Base-by-base conservation (phyloP, 2,888 invertebrate species). In the Aricia artaxerxes region DNA sequence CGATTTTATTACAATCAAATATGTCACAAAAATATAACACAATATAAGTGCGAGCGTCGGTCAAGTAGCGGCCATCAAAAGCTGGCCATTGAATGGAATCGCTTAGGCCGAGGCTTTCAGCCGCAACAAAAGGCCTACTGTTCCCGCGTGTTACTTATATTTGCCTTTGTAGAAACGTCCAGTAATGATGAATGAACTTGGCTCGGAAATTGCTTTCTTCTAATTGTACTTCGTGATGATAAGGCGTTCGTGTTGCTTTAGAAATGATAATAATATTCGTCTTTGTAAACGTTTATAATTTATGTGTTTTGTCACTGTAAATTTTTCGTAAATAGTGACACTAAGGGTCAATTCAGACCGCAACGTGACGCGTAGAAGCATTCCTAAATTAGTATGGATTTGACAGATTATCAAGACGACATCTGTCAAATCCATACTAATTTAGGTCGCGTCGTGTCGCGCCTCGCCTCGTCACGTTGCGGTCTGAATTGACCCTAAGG, bases 31-130 rank as follows among this genome's bases (percentile, higher is more conserved):
- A 13, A 35, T 69, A 69, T 16, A 69, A 69, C 13, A 35, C 35
- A n/a, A n/a, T n/a, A 16, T 16, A 69, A 69, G 44, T 44, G 9
- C 9, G 40, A 40, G 16, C 7, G 44, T 76, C 38, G 76, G 76
- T 76, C 76, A 57, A 76, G 76, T 57, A 24, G 31, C 31, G 57
- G 53, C 24, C 73, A 24, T 53, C 76, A 53, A 76, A 76, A 57
- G 76, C 76, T 53, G 16, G 76, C 57, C 35, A 57, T 53, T 76
- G 57, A 76, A 53, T 53, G 76, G 35, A 76, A 53, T 76, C 76
- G 76, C 76, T 76, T 76, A 76, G 76, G 31, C 53, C 53, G 76
- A 35, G 53, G 57, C 76, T 76, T 76, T 76, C 76, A 76, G 76
- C 24, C 73, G 7, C 76, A 76, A 76, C 76, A 76, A 76, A 76